These are phyloP conservation scores for Neoseiulus cucumeris DNA, from an alignment of 1,140 invertebrate genomes.

Conservation along the genomic window DNA sequence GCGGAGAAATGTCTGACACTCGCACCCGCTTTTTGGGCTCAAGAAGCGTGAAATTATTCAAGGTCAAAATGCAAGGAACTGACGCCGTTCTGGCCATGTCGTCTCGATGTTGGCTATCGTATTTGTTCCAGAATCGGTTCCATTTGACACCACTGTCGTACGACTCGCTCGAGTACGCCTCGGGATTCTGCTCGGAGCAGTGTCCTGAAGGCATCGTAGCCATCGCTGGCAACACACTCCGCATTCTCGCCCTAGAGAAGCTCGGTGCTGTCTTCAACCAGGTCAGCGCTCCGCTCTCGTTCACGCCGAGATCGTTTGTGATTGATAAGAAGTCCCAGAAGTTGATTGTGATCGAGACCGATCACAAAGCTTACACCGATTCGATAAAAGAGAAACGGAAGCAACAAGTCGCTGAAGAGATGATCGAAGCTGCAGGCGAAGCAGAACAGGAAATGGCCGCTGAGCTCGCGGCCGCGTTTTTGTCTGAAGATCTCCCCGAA, in stretches of 20 bases:
- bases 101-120: constrained; percentile 91
- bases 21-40: constrained; percentile 87
- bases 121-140: constrained; percentile 89
- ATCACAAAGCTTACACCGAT: constrained; percentile 95
- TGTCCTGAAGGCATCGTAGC: constrained; percentile 98
- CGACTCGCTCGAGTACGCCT: constrained; percentile 89
- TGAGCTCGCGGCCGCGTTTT: constrained; percentile 89
- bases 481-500: constrained; percentile 84
- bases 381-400: constrained; percentile 81
- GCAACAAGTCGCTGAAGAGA: constrained; percentile 46
- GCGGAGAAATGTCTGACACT: constrained; percentile 89
- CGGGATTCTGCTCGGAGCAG: constrained; percentile 93
- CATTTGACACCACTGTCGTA: constrained; percentile 89
- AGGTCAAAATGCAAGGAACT: constrained; percentile 79
- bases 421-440: constrained; percentile 62
- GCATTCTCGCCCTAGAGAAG: constrained; percentile 92
- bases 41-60: constrained; percentile 82
- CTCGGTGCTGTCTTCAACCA: constrained; percentile 97
- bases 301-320: constrained; percentile 85
- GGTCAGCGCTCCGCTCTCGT: constrained; percentile 68
- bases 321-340: constrained; percentile 82
- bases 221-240: constrained; percentile 87
- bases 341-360: constrained; percentile 63
- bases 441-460: constrained; percentile 83
- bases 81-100: constrained; percentile 96